Base-by-base conservation (phyloP, 2,888 invertebrate species). In the Melinaea marsaeus region DNA sequence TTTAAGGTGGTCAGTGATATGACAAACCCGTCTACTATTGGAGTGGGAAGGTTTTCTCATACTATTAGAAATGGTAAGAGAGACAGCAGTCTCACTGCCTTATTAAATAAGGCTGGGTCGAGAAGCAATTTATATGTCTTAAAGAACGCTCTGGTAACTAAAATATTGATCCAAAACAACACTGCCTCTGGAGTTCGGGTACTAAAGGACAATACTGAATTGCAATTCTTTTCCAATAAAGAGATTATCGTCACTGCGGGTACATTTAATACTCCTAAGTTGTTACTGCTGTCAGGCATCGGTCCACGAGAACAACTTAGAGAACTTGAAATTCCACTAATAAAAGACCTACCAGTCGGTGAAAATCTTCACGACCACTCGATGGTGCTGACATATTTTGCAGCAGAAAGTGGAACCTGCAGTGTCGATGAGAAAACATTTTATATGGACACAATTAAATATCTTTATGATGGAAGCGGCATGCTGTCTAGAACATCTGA, bases 211-310 rank as follows among this genome's bases (percentile, higher is more conserved):
- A 73, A 71, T 3, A 62, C 77, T 13, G 71, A 77, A 35, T 69
- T 76, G 11, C 56, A 71, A 9, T 81, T 81, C 48, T 82, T 75
- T 57, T 81, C 80, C 0, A 69, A 75, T 2, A 81, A 77, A 56
- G 88, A 88, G 71, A 80, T 88, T 0, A 75, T 88, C 13, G 32
- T 86, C n/a, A 79, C 84, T 2, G 83, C 88, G 0, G 88, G 88
- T 0, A 79, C 86, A 0, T 87, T 85, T 57, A 88, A 88, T 65
- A 81, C 86, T 13, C 76, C 88, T 0, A 87, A 89, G 71, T 64
- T 88, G 13, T 63, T 89, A 56, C 71, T 86, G 61, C 73, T 87
- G 0, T 88, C 88, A 0, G 88, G 88, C 1, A 73, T 89, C 11
- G 88, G 88, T 0, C 86, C 86, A 0, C 78, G 75, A 60, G 64